Evolutionary conservation across 2,888 invertebrate genomes (phyloP).

Genomic region (Podabrus alpinus): DNA sequence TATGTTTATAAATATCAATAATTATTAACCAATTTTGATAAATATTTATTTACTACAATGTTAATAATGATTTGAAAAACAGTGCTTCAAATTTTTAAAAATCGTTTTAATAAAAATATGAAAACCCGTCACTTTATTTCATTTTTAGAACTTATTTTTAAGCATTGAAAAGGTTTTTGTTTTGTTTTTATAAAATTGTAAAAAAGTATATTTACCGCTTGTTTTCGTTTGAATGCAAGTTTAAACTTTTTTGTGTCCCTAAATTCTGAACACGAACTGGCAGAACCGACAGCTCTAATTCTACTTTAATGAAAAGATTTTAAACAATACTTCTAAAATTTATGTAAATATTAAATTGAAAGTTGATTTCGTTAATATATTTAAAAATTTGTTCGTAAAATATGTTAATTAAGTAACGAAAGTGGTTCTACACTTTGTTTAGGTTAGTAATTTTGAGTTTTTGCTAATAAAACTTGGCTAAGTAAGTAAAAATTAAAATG

Average conservation of each 20-base stretch:
- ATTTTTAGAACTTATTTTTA: not conserved
- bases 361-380: not conserved
- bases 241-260: not conserved
- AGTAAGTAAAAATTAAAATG: not conserved
- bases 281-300: not conserved
- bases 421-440: not conserved
- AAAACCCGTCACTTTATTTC: not conserved
- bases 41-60: not conserved
- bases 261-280: not conserved
- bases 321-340: not conserved
- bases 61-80: not conserved
- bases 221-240: not conserved
- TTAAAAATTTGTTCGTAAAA: not conserved
- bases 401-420: not conserved
- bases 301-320: not conserved
- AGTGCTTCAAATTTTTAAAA: not conserved
- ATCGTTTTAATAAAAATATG: not conserved
- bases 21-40: not conserved
- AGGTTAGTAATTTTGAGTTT: not conserved
- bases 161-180: not conserved
- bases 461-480: not conserved
- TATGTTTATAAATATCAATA: not conserved
- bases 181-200: not conserved
- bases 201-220: not conserved
- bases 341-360: not conserved